Percentiles rank a stretch among this genome's conserved stretches.
These are phyloP conservation scores for Galaxea fascicularis DNA, from an alignment of 92 coral and sea anemone species.

Conservation along the genomic window DNA sequence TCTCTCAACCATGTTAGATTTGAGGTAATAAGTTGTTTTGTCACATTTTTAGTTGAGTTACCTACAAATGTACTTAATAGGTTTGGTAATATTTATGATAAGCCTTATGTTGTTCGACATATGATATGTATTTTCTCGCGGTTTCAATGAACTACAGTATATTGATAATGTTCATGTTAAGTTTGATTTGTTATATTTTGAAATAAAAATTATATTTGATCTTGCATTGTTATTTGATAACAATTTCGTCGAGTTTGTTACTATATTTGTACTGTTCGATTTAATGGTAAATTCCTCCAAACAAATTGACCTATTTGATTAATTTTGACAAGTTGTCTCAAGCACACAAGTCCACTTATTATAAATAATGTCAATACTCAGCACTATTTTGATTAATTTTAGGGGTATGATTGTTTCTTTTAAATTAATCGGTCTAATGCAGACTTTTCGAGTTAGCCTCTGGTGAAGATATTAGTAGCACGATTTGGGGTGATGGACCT, in stretches of 20 bases:
- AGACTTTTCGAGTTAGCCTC: no score
- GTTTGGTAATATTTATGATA: neutral
- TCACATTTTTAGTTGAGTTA: neutral
- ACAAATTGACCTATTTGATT: no score
- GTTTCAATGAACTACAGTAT: constrained; percentile 13
- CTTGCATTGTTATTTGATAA: neutral
- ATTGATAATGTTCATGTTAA: neutral
- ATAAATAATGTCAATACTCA: no score
- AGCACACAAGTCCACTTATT: no score
- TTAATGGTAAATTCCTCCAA: no score
- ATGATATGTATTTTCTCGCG: constrained; percentile 2
- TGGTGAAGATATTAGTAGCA: no score
- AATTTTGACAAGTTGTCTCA: no score
- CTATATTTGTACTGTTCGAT: constrained; percentile 9
- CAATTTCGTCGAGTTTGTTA: constrained; percentile 28
- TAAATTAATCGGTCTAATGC: no score
- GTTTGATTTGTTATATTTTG: constrained; percentile 8
- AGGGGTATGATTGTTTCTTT: no score
- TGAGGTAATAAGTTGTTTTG: constrained; percentile 7
- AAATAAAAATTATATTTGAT: no score
- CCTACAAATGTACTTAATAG: neutral
- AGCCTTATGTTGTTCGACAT: neutral
- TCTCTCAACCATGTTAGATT: neutral
- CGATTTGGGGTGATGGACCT: no score
- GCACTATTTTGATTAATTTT: no score